Evolutionary conservation across 2,888 invertebrate genomes (phyloP), one percentile per base, ranked within the genome.

Genomic region (Miltochrista miniata): DNA sequence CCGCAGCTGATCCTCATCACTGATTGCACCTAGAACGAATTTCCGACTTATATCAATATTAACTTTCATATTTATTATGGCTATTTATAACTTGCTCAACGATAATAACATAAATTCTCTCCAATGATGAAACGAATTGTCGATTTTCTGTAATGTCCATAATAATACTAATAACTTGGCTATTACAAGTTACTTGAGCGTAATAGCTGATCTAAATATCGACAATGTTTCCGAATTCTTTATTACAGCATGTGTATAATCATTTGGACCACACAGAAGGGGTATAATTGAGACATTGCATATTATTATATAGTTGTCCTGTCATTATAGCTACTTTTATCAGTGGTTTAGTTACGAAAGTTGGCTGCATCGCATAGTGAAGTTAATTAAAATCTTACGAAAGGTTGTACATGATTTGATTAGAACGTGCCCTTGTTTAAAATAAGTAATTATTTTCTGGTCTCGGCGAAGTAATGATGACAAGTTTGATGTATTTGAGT

Each of bases 201-300:
- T 89, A 89, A 90, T 89, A 78, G 82, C 76, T 78, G 84, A 77
- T 81, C 79, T 87, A 79, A 87, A 84, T 85, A 81, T 83, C 82
- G 83, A 79, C 85, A 81, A 82, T 85, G 76, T 81, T 79, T 74
- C 73, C 76, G 72, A 79, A 82, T 79, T 81, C 76, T 81, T 79
- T 78, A 85, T 85, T 83, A 79, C 57, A 65, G 67, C 72, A 68
- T 64, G 69, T 73, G 72, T 80, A 79, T 88, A 87, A 88, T 87
- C 72, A 81, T 71, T 69, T 61, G 70, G 90, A 88, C 90, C 90
- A 89, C 90, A 90, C 90, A 84, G 75, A 68, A 62, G 65, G 67
- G 70, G 15, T 65, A 71, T 87, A 87, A 90, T 91, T 87, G 90
- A 90, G 87, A 87, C 85, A 87, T 78, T 75, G 78, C 11, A 31